Base-by-base conservation (phyloP, 2,797 vertebrate species). In the Arrhamphus sclerolepis region DNA sequence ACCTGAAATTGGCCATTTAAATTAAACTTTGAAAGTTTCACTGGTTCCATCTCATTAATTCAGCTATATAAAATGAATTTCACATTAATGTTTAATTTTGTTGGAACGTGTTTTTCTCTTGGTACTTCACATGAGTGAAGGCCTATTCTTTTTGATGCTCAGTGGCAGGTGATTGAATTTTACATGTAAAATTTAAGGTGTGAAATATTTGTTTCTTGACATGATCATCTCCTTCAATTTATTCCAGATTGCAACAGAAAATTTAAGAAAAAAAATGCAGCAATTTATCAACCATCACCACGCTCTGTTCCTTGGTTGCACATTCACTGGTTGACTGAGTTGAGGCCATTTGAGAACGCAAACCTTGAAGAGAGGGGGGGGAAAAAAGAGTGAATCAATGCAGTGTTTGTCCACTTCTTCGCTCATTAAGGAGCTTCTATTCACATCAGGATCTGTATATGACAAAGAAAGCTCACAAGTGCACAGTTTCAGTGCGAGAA, bases 391-490 rank as follows among this genome's bases (percentile, higher is more conserved):
- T 44, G 34, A 82, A 91, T 94, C 89, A 92, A 92, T 91, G 90
- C 72, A 26, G 57, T 82, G 80, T 89, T 91, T 93, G 91, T 90
- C 72, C 81, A 84, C 82, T 77, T 56, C 81, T 79, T 52, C 47
- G 75, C 90, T 91, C 85, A 90, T 91, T 91, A 89, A 87, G 82
- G 71, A 77, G 63, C 81, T 79, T 75, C 79, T 87, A 90, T 92
- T 89, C 90, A 88, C 77, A 21, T 78, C 84, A 73, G 73, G 77
- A 62, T 76, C 73, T 52, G 65, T 67, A 28, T 70, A 84, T 87
- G 80, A 91, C 89, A 92, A 89, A 87, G 87, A 86, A 77, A 80
- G 86, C 93, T 90, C 92, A 91, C 73, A 90, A 89, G 89, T 83
- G 89, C 78, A 81, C 87, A 90, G 83, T 92, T 89, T 85, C 85